These are phyloP conservation scores for Anastrepha ludens DNA, from an alignment of 1,140 invertebrate genomes.

Conservation along the genomic window DNA sequence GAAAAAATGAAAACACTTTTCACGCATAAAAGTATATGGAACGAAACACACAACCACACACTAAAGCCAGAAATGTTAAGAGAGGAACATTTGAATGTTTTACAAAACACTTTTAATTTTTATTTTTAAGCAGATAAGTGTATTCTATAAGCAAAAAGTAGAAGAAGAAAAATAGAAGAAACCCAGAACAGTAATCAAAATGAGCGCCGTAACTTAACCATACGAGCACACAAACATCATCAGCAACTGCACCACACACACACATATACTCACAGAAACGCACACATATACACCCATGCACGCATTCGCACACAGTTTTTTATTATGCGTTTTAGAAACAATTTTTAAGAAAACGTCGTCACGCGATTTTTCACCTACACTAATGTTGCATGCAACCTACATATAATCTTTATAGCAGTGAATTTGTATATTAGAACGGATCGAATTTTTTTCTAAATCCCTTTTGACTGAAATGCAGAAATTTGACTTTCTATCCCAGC, in stretches of 20 bases:
- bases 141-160: neutral
- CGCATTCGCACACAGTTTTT: neutral
- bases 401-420: too few species aligned
- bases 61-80: constrained; percentile 29
- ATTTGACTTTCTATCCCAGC: too few species aligned
- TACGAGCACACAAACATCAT: neutral
- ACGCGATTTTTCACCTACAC: too few species aligned
- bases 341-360: too few species aligned
- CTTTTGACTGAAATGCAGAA: too few species aligned
- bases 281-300: neutral
- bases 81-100: neutral
- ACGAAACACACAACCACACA: neutral
- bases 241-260: neutral
- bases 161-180: neutral
- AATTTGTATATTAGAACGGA: too few species aligned
- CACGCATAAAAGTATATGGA: neutral
- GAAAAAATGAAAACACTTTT: neutral
- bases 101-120: constrained; percentile 34
- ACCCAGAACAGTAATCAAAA: neutral
- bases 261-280: neutral
- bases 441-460: too few species aligned
- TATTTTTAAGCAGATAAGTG: constrained; percentile 23
- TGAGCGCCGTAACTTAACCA: neutral
- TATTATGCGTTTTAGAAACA: too few species aligned
- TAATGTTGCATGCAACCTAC: too few species aligned